These are phyloP conservation scores for Mesembrinibis cayennensis DNA, from an alignment of 2,113 vertebrate species.

Conservation along the genomic window DNA sequence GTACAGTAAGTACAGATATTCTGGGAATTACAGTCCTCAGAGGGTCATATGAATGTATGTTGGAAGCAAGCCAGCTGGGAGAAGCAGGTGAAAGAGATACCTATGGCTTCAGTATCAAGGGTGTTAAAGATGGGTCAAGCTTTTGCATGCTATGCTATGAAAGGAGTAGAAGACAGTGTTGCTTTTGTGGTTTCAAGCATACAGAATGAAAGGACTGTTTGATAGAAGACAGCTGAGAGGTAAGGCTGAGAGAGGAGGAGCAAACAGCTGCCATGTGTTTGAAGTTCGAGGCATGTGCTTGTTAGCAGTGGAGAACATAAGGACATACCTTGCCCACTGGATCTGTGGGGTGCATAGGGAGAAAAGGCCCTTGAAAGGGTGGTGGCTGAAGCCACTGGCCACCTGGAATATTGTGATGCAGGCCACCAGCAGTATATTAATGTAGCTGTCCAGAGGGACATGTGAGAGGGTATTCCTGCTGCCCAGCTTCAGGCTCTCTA, in stretches of 20 bases:
- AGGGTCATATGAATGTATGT: neutral
- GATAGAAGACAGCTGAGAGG: neutral
- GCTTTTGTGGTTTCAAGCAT: neutral
- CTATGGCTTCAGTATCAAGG: neutral
- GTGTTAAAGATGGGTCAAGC: neutral
- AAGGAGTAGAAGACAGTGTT: neutral
- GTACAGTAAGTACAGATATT: neutral
- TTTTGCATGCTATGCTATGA: neutral
- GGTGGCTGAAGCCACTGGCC: neutral
- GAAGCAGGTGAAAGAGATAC: neutral
- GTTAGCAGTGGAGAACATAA: neutral
- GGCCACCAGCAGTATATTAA: neutral
- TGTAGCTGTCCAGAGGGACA: too few relatives aligned
- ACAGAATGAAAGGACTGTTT: neutral
- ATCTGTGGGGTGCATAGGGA: neutral
- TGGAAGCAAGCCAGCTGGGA: neutral
- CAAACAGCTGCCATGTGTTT: neutral
- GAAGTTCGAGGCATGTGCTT: neutral
- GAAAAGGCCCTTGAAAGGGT: neutral
- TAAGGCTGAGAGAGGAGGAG: neutral
- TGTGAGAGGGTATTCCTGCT: neutral
- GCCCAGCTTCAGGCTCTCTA: neutral
- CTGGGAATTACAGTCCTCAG: neutral
- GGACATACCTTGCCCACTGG: fast-evolving
- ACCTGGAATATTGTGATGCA: neutral